Percentiles rank a stretch among this genome's conserved stretches.
phyloP scores from a whole-genome alignment of 2,888 invertebrate genomes.

The Microplitis deprimator region DNA sequence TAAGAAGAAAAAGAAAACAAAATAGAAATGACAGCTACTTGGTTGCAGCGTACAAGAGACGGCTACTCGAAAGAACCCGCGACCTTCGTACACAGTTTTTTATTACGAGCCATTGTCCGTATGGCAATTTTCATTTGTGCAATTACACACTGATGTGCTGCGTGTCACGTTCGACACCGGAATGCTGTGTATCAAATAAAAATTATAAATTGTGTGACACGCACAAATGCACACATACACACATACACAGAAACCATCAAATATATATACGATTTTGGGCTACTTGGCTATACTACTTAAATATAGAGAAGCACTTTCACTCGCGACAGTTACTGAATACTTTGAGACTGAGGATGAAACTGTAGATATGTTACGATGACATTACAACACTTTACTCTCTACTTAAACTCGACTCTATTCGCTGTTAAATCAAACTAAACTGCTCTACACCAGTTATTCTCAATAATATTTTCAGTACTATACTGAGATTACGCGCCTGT shows the following conservation, averaged over 20 bases:
- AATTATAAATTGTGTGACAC: neutral
- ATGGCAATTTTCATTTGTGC: constrained; percentile 31
- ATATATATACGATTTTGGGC: neutral
- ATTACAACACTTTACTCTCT: neutral
- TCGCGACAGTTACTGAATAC: neutral
- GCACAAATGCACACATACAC: neutral
- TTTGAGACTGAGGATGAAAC: neutral
- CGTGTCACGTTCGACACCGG: constrained; percentile 5
- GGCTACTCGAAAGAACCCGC: constrained; percentile 28
- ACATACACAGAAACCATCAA: neutral
- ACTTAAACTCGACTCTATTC: neutral
- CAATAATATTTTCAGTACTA: neutral
- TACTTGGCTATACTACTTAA: neutral
- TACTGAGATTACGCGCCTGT: neutral
- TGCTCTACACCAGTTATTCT: neutral
- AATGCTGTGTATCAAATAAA: neutral
- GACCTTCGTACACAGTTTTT: constrained; percentile 60
- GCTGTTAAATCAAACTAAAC: neutral
- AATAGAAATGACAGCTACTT: constrained; percentile 1
- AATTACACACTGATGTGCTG: constrained; percentile 35
- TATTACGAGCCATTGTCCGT: constrained; percentile 59
- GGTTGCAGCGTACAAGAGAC: constrained; percentile 3
- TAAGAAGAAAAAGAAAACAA: constrained; percentile 15
- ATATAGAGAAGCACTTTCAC: constrained; percentile 18
- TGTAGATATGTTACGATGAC: no score